Base-by-base conservation (phyloP, 2,113 vertebrate species). In the Stictonetta naevosa region DNA sequence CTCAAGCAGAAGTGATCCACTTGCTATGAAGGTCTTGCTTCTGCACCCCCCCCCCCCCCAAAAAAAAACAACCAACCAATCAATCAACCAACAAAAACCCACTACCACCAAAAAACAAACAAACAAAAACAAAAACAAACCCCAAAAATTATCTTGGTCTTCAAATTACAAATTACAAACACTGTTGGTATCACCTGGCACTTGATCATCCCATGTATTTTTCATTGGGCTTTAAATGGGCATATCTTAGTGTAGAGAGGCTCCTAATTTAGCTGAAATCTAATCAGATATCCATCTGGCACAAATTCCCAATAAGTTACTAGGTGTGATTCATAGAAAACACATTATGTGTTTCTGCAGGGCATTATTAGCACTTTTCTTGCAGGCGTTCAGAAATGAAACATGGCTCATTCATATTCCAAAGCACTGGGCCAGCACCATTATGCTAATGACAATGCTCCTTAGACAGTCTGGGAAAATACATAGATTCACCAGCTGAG, bases 261-360 rank as follows among this genome's bases (percentile, higher is more conserved):
- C 34, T 89, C 64, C 46, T 64, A 73, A 82, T 90, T 90, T 96
- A 96, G 56, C 38, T 77, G 64, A 91, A 97, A 80, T 48, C 19
- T 64, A 74, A 88, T 68, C 29, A 94, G 13, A 66, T 67, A 83
- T 67, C 64, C 82, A 74, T 77, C 72, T 66, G 44, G 38, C 29
- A 77, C 42, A 76, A 90, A 66, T 20, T 58, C 21, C 53, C n/a
- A 79, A 34, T 73, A 86, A 88, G 59, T 69, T 86, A 25, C 48
- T 85, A 90, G 73, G 73, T 88, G 56, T 62, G 80, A 84, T 92
- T 94, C 73, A 74, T 83, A 83, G 91, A 93, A 93, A 89, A 66
- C 69, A 68, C 48, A 79, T 91, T 76, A 73, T 34, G 14, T 82
- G 25, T 83, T 95, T 93, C 83, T 95, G 44, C 25, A 76, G 59